phyloP scores from a whole-genome alignment of 2,888 invertebrate genomes.

The Spisula subtruncata region DNA sequence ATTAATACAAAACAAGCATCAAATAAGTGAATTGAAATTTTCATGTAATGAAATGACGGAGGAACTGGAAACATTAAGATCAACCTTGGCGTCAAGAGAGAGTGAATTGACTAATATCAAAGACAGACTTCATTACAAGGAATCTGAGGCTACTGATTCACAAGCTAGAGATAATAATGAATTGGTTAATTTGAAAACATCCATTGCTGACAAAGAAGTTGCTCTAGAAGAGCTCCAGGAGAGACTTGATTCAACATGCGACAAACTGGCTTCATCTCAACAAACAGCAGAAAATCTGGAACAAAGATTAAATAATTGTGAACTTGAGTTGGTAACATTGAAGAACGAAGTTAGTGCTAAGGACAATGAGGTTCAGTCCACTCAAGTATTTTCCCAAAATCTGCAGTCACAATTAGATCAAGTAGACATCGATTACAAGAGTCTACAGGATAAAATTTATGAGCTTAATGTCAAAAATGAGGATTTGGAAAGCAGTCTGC shows the following conservation, averaged over 20 bases:
- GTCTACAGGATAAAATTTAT: slow-evolving; percentile 60
- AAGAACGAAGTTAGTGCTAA: slow-evolving; percentile 55
- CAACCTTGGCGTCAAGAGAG: slow-evolving; percentile 24
- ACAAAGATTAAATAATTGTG: slow-evolving; percentile 39
- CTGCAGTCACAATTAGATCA: slow-evolving; percentile 69
- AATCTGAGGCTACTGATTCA: neutral
- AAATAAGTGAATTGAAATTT: slow-evolving; percentile 40
- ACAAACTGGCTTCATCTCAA: slow-evolving; percentile 40
- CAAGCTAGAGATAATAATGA: slow-evolving; percentile 27
- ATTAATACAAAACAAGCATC: slow-evolving; percentile 35
- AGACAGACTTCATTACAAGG: slow-evolving; percentile 50
- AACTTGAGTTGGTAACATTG: slow-evolving; percentile 40
- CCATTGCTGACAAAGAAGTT: slow-evolving; percentile 43
- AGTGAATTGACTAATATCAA: slow-evolving; percentile 55
- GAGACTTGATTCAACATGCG: slow-evolving; percentile 28
- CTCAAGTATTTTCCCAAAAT: slow-evolving; percentile 72
- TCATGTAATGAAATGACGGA: slow-evolving; percentile 33
- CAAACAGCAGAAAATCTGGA: slow-evolving; percentile 31
- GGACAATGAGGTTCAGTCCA: slow-evolving; percentile 67
- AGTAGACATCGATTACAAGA: slow-evolving; percentile 58
- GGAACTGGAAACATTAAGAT: slow-evolving; percentile 48
- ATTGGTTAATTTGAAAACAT: slow-evolving; percentile 51
- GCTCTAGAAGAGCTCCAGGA: slow-evolving; percentile 45
- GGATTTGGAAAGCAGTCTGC: slow-evolving; percentile 56
- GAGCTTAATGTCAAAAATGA: slow-evolving; percentile 61